Percentiles rank a stretch among this genome's conserved stretches.
These are phyloP conservation scores for Cyprichromis sp. DNA, from an alignment of 2,113 vertebrate species.

Conservation along the genomic window DNA sequence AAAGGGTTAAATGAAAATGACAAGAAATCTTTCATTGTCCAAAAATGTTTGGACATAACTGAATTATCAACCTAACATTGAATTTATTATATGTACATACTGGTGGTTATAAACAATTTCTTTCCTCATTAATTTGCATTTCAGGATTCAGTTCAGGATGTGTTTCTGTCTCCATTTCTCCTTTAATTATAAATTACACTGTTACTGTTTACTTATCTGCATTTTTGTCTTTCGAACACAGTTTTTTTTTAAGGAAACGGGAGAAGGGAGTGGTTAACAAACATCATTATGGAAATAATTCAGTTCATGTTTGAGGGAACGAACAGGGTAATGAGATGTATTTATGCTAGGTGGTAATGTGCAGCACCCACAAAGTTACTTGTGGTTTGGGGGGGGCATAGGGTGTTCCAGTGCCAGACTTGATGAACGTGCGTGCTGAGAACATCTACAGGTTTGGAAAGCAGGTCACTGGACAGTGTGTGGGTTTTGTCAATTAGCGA, in stretches of 20 bases:
- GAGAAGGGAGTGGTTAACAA: background rate
- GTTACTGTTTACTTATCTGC: background rate
- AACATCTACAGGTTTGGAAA: slow-evolving; percentile 60
- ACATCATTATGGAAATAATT: background rate
- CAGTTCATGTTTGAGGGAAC: background rate
- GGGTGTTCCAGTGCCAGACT: background rate
- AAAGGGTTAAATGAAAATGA: background rate
- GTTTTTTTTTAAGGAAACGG: background rate
- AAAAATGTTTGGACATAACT: background rate
- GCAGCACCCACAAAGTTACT: background rate
- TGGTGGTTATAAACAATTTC: background rate
- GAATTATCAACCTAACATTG: background rate
- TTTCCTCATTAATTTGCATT: background rate
- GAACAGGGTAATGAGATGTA: background rate
- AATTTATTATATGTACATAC: background rate
- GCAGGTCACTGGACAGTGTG: slow-evolving; percentile 54
- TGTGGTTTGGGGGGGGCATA: background rate
- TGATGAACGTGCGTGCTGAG: slow-evolving; percentile 33
- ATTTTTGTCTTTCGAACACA: background rate
- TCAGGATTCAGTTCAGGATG: background rate
- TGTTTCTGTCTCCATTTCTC: background rate
- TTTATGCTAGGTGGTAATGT: background rate
- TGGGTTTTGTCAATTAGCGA: slow-evolving; percentile 6
- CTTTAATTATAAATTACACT: background rate
- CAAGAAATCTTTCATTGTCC: background rate